Conservation (phyloP, 2,797 vertebrate species). For the Macropodus opercularis region DNA sequence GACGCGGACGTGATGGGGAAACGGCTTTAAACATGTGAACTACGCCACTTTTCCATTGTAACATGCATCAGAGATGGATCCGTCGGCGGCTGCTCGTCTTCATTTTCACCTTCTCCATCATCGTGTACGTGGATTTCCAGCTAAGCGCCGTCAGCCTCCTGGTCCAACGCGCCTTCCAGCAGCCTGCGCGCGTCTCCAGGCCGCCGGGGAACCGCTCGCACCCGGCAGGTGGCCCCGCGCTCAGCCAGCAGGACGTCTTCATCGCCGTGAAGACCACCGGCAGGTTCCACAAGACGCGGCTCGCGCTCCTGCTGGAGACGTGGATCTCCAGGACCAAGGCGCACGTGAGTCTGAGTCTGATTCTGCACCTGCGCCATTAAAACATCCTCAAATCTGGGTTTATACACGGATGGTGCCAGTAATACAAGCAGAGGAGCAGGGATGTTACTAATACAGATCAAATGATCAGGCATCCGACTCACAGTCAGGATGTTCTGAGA, state of each 20-base stretch:
- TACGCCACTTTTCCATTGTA: neutral
- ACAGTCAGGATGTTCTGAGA: too few relatives aligned
- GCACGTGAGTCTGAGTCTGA: constrained; percentile 90
- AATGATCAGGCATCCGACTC: neutral
- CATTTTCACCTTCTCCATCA: constrained; percentile 64
- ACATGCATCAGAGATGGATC: constrained; percentile 67
- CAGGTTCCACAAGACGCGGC: constrained; percentile 86
- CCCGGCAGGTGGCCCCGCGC: too few relatives aligned
- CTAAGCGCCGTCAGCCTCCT: constrained; percentile 48
- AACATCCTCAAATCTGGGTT: too few relatives aligned
- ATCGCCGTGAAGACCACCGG: constrained; percentile 90
- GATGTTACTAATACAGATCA: too few relatives aligned
- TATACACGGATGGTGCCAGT: too few relatives aligned
- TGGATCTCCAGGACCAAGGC: constrained; percentile 89
- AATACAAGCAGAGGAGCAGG: too few relatives aligned
- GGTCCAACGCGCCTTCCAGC: constrained; percentile 6
- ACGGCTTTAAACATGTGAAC: constrained; percentile 4
- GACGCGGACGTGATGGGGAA: constrained; percentile 32
- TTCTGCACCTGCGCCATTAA: too few relatives aligned
- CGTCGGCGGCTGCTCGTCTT: constrained; percentile 58
- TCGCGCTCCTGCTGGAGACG: constrained; percentile 88
- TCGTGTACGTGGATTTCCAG: constrained; percentile 76
- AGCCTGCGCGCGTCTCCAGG: too few relatives aligned
- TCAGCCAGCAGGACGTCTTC: constrained; percentile 83
- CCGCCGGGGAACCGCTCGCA: too few relatives aligned